phyloP scores from a whole-genome alignment of 2,888 invertebrate species.

The Epicampocera succincta region DNA sequence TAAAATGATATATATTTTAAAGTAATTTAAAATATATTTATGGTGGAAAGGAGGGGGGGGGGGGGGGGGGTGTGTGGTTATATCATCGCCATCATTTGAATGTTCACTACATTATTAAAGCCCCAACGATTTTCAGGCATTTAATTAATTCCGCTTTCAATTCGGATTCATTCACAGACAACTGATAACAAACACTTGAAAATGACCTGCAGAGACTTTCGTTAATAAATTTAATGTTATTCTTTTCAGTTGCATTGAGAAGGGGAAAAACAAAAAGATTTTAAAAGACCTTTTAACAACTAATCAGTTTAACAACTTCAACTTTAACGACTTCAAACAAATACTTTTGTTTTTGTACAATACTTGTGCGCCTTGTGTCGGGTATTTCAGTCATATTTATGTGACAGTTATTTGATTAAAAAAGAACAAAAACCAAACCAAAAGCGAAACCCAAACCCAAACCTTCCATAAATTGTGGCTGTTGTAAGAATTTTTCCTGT shows the following conservation, averaged over 20 bases:
- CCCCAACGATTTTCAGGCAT: neutral
- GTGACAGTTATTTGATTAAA: constrained; percentile 67
- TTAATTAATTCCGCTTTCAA: neutral
- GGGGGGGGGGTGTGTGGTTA: no score
- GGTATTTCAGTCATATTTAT: constrained; percentile 62
- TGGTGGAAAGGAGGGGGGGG: no score
- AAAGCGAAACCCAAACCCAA: constrained; percentile 16
- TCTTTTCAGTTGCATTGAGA: constrained; percentile 1
- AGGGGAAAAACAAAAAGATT: neutral
- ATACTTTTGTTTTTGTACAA: neutral
- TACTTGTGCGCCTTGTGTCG: constrained; percentile 22
- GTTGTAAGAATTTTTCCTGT: neutral
- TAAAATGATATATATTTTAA: no score
- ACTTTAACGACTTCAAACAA: constrained; percentile 41
- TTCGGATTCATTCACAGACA: constrained; percentile 36
- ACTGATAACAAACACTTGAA: constrained; percentile 48
- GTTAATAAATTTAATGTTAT: constrained; percentile 38
- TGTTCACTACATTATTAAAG: neutral
- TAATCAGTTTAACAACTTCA: constrained; percentile 42
- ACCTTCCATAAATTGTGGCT: constrained; percentile 26
- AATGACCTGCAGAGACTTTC: constrained; percentile 56
- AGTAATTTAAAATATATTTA: no score
- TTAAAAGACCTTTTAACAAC: constrained; percentile 34
- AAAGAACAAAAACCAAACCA: constrained; percentile 3
- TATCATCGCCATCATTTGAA: neutral